Evolutionary conservation across 2,113 vertebrate species (phyloP), one percentile per base, ranked within the genome.

Genomic region (Fregata magnificens): DNA sequence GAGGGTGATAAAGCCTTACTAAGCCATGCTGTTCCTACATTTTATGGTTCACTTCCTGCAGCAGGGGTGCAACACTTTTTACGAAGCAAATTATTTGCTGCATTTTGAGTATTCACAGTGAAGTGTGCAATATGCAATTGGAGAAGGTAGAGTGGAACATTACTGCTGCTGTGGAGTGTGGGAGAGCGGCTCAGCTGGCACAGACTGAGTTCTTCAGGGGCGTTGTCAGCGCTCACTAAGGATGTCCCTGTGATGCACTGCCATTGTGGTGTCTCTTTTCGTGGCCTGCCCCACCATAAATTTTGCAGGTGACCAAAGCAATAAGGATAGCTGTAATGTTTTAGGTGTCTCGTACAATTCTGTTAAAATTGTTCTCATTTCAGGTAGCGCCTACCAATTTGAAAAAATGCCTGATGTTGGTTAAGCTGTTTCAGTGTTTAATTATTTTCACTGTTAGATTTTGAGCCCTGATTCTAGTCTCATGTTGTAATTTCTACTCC

Each of bases 211-310:
- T 86, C 49, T 44, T 21, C 2, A 5, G 17, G 11, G 36, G 13
- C 15, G 16, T 19, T 76, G 34, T 16, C 16, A 8, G 36, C 15
- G n/a, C 28, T 59, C 38, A 4, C 24, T 10, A 8, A 13, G 71
- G 56, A 4, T 15, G 29, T 40, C 59, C 26, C 72, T 20, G 25
- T 4, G 17, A 38, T 0, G 2, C 11, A 2, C 38, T 28, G 47
- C n/a, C 6, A 2, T 38, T 47, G 34, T 13, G 34, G 16, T 19
- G 38, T 56, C 16, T 65, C 38, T 65, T 38, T 13, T 62, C 26
- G 11, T 11, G 18, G 25, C 59, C n/a, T 42, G 58, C 42, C 45
- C 52, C 45, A 34, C n/a, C 24, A 34, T 4, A 29, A 25, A 17
- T 85, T 47, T 56, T 45, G 36, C 45, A 73, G 59, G 40, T 50